Evolutionary conservation across 2,113 vertebrate genomes (phyloP), one percentile per base, ranked within the genome.

Genomic region (Cepphus grylle): DNA sequence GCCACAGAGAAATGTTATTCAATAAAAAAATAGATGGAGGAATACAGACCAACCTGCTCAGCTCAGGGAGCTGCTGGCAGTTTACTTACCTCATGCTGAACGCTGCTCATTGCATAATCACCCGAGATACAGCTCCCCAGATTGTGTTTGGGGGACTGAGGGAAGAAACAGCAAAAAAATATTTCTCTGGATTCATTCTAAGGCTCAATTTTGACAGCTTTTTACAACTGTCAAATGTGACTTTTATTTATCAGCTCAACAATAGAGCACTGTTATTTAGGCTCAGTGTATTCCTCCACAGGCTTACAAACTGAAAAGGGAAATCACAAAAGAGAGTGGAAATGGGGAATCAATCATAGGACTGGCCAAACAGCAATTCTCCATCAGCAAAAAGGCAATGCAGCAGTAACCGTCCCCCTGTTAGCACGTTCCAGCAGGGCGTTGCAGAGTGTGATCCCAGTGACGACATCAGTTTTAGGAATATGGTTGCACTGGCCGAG

Each of bases 361-460:
- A 58, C 13, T 66, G 50, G 27, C 12, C 53, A 65, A 82, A n/a
- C 14, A 80, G 40, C 34, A 77, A 34, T 80, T 77, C 79, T 82
- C 40, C 2, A 1, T 30, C 34, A 73, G 65, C 43, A 76, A 50
- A 34, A 2, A 43, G 15, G n/a, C 40, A 63, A 26, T 38, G 42
- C 32, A 86, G 30, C 5, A 59, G 15, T 13, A 69, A 38, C 7
- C 11, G 18, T 42, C 25, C 3, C 38, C 11, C 14, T 49, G 26
- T 58, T 42, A 81, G 22, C n/a, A n/a, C 0, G 0, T 40, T 66
- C 19, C 32, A 63, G 14, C 12, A 40, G 15, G 8, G 3, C 5
- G 0, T 52, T 91, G 89, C 27, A 66, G 25, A 56, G 26, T 8
- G 10, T 30, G 38, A 58, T 53, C 8, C n/a, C 15, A 12, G 21